Evolutionary conservation across 2,797 vertebrate species (phyloP), one percentile per base, ranked within the genome.

Genomic region (Syndactyla subalaris): DNA sequence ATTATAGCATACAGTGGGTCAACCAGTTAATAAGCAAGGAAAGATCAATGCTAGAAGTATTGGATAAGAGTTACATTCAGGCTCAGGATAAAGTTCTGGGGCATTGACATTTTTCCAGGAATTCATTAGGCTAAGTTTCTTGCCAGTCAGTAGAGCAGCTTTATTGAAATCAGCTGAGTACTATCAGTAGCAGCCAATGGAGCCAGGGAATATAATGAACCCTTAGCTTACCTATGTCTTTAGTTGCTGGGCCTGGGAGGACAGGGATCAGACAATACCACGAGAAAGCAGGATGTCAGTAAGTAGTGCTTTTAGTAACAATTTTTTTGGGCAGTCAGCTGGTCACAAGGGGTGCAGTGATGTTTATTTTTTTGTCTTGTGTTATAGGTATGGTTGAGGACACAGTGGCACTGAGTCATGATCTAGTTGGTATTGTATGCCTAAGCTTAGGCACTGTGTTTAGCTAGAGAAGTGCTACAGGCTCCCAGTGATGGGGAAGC

Each of bases 11-110:
- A 29, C 23, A 71, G 24, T 52, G 57, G 48, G 61, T 83, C 78
- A 91, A 57, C 5, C 41, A 87, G 57, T 77, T 45, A 87, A 91
- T 75, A 95, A 94, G 78, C 45, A 81, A 82, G 18, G 38, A 77
- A 79, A 95, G 32, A 82, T 82, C 81, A 71, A 51, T 83, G 15
- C 65, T 77, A 24, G 36, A 17, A 43, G 46, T 34, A 88, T 58
- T 86, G 67, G 21, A 78, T 65, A 85, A 62, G 54, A 68, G 24
- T 55, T 82, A 54, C 26, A 4, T 57, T 93, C 8, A 34, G 46
- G 18, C 63, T 71, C 89, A 39, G 41, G 52, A 51, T 81, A 76
- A 88, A 86, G 49, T 93, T 88, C 54, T 94, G 24, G 29, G 26
- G 6, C n/a, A 77, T 24, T 67, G 24, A 51, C 13, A 46, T 3